Conservation (phyloP, 2,888 invertebrate species). For the Epicampocera succincta region DNA sequence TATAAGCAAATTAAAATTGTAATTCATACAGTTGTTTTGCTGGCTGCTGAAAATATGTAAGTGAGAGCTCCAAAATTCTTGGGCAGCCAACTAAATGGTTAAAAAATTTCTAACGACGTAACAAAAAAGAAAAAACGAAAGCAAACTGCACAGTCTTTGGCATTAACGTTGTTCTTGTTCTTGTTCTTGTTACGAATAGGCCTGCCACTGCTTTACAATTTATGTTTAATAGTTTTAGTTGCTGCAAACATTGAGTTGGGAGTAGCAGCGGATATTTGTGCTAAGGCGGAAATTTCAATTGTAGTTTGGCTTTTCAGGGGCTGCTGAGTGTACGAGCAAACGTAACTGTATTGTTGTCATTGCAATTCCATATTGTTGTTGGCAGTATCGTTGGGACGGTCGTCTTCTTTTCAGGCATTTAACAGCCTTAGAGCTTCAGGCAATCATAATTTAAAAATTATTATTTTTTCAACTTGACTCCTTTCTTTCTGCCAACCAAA, state of each 20-base stretch:
- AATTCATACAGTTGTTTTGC: conserved; percentile 44
- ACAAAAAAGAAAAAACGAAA: conserved; percentile 4
- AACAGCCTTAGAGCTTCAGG: conserved; percentile 57
- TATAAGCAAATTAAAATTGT: conserved; percentile 61
- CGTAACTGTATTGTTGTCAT: conserved; percentile 12
- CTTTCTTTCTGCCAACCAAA: conserved; percentile 44
- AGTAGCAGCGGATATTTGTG: conserved; percentile 39
- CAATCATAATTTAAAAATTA: conserved; percentile 70
- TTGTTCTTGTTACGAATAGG: conserved; percentile 32
- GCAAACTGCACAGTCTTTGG: conserved; percentile 13
- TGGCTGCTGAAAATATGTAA: conserved; percentile 3
- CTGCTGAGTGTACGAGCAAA: neutral
- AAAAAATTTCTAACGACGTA: conserved; percentile 23
- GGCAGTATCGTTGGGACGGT: conserved; percentile 6
- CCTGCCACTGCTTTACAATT: conserved; percentile 19
- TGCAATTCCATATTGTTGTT: conserved; percentile 4
- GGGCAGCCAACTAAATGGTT: conserved; percentile 46
- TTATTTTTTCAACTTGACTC: conserved; percentile 52
- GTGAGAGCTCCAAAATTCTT: conserved; percentile 13
- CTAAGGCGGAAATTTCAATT: conserved; percentile 63
- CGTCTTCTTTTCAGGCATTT: conserved; percentile 44
- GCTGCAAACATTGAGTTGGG: neutral
- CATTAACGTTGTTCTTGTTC: conserved; percentile 21
- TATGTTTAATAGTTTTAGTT: conserved; percentile 16
- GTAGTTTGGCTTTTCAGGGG: conserved; percentile 33